phyloP scores from a whole-genome alignment of 2,888 invertebrate genomes.

The Drosophila cracens region DNA sequence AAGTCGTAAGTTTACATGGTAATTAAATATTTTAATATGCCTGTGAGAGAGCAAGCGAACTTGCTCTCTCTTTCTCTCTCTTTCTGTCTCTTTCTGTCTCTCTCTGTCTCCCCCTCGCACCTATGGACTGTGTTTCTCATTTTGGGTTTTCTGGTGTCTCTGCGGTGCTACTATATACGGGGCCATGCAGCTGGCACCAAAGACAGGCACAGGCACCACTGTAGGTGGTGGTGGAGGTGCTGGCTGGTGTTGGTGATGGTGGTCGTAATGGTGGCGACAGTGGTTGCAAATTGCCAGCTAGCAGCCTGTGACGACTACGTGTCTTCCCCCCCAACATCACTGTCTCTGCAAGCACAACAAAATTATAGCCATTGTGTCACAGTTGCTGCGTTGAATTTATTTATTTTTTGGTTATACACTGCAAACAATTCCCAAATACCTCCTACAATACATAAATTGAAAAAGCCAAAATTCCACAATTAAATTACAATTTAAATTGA shows the following conservation, averaged over 20 bases:
- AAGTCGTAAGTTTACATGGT: constrained; percentile 82
- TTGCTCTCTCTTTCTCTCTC: background rate
- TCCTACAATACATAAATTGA: background rate
- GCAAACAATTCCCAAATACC: constrained; percentile 29
- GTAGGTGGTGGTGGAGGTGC: constrained; percentile 12
- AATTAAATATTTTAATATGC: constrained; percentile 83
- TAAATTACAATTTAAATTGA: background rate
- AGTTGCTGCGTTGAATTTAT: constrained; percentile 44
- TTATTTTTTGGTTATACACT: constrained; percentile 35
- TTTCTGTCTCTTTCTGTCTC: background rate
- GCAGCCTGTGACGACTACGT: constrained; percentile 52
- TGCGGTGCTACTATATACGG: constrained; percentile 48
- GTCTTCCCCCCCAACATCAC: background rate
- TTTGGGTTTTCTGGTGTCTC: constrained; percentile 56
- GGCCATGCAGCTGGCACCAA: constrained; percentile 46
- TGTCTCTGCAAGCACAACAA: constrained; percentile 30
- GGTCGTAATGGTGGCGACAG: constrained; percentile 58
- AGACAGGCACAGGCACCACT: constrained; percentile 38
- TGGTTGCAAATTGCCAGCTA: constrained; percentile 70
- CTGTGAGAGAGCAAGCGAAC: constrained; percentile 32
- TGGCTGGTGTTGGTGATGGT: constrained; percentile 13
- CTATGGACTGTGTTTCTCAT: constrained; percentile 44
- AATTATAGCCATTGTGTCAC: constrained; percentile 58
- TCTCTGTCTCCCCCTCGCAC: background rate
- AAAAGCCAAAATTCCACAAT: background rate